These are phyloP conservation scores for Falco biarmicus DNA, from an alignment of 2,797 vertebrate genomes.

Conservation along the genomic window DNA sequence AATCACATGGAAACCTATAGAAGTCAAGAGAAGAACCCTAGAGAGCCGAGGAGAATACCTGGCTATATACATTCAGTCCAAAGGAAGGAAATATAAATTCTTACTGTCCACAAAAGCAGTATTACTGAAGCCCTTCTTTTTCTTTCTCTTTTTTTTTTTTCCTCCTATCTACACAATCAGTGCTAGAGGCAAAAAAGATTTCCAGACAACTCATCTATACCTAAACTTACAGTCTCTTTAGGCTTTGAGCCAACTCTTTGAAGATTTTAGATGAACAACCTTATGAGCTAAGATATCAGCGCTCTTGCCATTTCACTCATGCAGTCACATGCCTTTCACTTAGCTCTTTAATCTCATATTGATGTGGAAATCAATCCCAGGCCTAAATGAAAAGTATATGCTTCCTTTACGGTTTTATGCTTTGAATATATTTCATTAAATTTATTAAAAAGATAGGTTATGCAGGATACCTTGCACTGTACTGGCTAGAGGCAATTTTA, in stretches of 20 bases:
- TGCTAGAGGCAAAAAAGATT: conserved; percentile 11
- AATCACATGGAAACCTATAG: neutral
- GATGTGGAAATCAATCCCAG: conserved; percentile 12
- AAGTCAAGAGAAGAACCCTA: neutral
- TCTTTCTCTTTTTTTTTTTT: neutral
- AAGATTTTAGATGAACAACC: conserved; percentile 15
- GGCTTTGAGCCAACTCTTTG: conserved; percentile 48
- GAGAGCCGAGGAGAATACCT: neutral
- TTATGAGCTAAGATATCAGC: neutral
- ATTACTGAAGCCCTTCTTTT: neutral
- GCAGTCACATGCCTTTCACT: conserved; percentile 18
- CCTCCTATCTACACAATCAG: neutral
- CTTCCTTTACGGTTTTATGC: neutral
- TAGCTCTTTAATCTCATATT: neutral
- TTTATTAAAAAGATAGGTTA: neutral
- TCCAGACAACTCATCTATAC: neutral
- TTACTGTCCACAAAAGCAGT: neutral
- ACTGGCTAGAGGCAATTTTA: neutral
- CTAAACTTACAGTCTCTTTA: neutral
- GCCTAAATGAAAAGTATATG: conserved; percentile 11
- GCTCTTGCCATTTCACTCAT: neutral
- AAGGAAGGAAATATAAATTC: neutral
- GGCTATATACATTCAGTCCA: neutral
- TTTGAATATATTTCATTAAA: neutral
- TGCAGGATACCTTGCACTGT: neutral